Evolutionary conservation across 2,797 vertebrate genomes (phyloP).

Genomic region (Danio kyathit): DNA sequence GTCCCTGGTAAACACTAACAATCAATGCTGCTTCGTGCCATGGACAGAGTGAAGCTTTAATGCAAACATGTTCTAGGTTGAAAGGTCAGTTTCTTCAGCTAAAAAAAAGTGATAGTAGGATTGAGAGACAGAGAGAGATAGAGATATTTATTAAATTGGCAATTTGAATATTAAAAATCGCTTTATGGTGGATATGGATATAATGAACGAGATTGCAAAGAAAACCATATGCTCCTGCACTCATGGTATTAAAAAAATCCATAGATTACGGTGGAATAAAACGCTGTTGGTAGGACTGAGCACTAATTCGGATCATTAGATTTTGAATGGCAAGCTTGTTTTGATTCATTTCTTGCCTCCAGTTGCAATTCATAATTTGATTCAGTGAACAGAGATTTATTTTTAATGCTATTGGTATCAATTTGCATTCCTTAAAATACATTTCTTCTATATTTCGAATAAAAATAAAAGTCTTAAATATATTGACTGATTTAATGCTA

Average conservation of each 20-base stretch:
- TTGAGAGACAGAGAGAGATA: background rate
- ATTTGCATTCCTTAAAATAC: too few relatives aligned
- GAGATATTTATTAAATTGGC: background rate
- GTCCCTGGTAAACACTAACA: constrained; percentile 44
- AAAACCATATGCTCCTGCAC: constrained; percentile 7
- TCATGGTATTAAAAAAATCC: constrained; percentile 6
- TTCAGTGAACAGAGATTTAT: background rate
- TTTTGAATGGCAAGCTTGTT: background rate
- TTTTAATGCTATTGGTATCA: too few relatives aligned
- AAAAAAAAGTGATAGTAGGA: constrained; percentile 2
- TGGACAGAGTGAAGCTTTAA: constrained; percentile 25
- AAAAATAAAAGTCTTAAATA: too few relatives aligned
- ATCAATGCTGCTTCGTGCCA: constrained; percentile 12
- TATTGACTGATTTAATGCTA: too few relatives aligned
- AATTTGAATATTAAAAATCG: constrained; percentile 2
- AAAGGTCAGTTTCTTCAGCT: constrained; percentile 39
- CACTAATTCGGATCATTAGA: background rate
- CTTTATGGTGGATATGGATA: background rate
- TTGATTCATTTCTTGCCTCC: background rate
- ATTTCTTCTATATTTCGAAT: too few relatives aligned
- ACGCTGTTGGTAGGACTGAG: background rate
- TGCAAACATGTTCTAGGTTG: constrained; percentile 35
- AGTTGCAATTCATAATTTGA: too few relatives aligned
- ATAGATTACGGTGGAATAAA: background rate
- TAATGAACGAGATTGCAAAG: background rate